phyloP scores from a whole-genome alignment of 2,888 invertebrate species.

The Coenonympha glycerion region DNA sequence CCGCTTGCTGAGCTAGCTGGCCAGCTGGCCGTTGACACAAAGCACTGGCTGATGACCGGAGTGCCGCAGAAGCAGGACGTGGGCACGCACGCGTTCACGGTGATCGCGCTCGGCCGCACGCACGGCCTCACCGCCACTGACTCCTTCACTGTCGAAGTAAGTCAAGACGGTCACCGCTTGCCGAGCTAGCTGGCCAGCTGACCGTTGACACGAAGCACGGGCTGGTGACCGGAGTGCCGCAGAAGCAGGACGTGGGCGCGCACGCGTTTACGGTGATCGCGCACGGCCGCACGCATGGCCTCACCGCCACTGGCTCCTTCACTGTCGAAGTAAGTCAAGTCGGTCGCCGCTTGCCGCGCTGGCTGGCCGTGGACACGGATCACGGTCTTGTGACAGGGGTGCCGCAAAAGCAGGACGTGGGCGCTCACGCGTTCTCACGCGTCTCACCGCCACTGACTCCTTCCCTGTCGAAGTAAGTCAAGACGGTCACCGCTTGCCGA shows the following conservation, averaged over 20 bases:
- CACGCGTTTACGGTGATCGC: constrained; percentile 79
- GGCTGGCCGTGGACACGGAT: neutral
- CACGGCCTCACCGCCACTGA: constrained; percentile 77
- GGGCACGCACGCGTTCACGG: constrained; percentile 79
- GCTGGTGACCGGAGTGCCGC: constrained; percentile 36
- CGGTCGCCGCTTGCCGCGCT: neutral
- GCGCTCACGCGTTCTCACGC: constrained; percentile 78
- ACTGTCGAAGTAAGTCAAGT: constrained; percentile 76
- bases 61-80: neutral
- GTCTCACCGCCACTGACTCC: constrained; percentile 78
- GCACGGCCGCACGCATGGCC: constrained; percentile 64
- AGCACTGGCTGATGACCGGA: constrained; percentile 37
- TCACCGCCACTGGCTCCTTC: constrained; percentile 80
- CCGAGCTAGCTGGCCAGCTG: neutral
- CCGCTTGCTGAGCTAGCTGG: neutral
- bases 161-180: constrained; percentile 19
- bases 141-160: constrained; percentile 81
- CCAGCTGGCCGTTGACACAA: neutral
- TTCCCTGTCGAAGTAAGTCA: constrained; percentile 80
- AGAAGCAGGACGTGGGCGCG: constrained; percentile 58
- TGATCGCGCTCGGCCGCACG: constrained; percentile 72
- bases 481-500: no score
- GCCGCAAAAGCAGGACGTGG: constrained; percentile 36
- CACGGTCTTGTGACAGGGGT: constrained; percentile 36
- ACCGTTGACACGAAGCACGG: neutral